phyloP scores from a whole-genome alignment of 2,888 invertebrate genomes.

The Cataglyphis altisquamis region DNA sequence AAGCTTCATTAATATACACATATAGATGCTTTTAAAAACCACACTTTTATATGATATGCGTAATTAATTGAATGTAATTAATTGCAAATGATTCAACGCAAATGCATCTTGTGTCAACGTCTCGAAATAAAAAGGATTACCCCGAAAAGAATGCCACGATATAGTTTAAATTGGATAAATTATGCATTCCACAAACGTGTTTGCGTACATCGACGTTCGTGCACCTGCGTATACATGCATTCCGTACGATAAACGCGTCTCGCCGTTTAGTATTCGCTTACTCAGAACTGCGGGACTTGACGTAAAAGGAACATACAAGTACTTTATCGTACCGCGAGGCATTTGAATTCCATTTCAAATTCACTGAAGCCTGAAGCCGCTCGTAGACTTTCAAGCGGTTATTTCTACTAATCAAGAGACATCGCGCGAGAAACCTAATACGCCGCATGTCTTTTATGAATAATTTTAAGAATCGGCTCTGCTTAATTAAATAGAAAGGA shows the following conservation, averaged over 20 bases:
- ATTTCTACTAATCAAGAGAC: background rate
- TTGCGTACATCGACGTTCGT: constrained; percentile 35
- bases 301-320: constrained; percentile 30
- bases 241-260: constrained; percentile 39
- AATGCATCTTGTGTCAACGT: constrained; percentile 39
- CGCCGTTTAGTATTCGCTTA: constrained; percentile 30
- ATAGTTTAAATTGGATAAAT: constrained; percentile 52
- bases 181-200: constrained; percentile 50
- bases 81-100: constrained; percentile 12
- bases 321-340: constrained; percentile 11
- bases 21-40: background rate
- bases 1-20: background rate
- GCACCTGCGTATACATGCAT: constrained; percentile 49
- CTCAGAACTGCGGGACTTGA: constrained; percentile 22
- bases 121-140: constrained; percentile 37
- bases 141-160: constrained; percentile 5
- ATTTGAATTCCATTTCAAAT: constrained; percentile 53
- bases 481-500: background rate
- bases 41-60: background rate
- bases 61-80: constrained; percentile 15
- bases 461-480: background rate
- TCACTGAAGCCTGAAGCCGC: constrained; percentile 15
- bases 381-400: background rate
- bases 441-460: background rate
- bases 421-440: background rate